A percentile compares a stretch with the other conserved stretches of the same genome.
Evolutionary conservation across 2,888 invertebrate genomes (phyloP).

Genomic region (Drosophila barbarae): DNA sequence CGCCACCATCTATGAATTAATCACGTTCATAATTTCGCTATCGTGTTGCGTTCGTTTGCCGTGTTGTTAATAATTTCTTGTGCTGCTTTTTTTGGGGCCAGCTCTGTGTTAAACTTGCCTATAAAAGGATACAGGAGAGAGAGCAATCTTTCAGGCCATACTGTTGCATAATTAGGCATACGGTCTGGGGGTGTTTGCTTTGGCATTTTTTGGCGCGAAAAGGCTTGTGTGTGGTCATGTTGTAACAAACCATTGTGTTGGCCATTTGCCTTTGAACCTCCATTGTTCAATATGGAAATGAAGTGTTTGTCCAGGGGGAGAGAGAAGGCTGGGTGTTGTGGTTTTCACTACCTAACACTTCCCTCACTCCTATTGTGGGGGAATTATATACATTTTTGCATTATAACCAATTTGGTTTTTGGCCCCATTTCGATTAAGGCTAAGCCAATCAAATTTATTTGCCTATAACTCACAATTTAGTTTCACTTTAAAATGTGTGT

Average conservation of each 20-base stretch:
- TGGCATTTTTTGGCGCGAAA: conserved; percentile 70
- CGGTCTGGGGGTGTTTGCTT: conserved; percentile 53
- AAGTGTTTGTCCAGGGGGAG: conserved; percentile 5
- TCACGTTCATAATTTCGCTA: conserved; percentile 72
- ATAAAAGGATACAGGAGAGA: conserved; percentile 33
- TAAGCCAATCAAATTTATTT: background rate
- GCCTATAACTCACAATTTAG: conserved; percentile 11
- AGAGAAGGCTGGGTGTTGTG: background rate
- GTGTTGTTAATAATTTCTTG: conserved; percentile 52
- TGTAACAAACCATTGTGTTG: conserved; percentile 69
- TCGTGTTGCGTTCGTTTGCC: conserved; percentile 56
- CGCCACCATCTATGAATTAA: conserved; percentile 76
- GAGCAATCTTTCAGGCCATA: conserved; percentile 43
- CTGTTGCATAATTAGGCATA: conserved; percentile 70
- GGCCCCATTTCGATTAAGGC: background rate
- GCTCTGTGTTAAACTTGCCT: conserved; percentile 67
- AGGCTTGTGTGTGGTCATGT: conserved; percentile 72
- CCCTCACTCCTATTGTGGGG: background rate
- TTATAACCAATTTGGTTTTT: background rate
- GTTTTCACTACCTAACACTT: conserved; percentile 19
- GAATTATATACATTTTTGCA: conserved; percentile 4
- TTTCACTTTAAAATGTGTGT: conserved; percentile 21
- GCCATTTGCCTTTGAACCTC: conserved; percentile 16
- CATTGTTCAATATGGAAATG: conserved; percentile 42
- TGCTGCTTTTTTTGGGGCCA: conserved; percentile 29